Base-by-base conservation (phyloP, 2,888 invertebrate genomes). In the Troglohyphantes excavatus region DNA sequence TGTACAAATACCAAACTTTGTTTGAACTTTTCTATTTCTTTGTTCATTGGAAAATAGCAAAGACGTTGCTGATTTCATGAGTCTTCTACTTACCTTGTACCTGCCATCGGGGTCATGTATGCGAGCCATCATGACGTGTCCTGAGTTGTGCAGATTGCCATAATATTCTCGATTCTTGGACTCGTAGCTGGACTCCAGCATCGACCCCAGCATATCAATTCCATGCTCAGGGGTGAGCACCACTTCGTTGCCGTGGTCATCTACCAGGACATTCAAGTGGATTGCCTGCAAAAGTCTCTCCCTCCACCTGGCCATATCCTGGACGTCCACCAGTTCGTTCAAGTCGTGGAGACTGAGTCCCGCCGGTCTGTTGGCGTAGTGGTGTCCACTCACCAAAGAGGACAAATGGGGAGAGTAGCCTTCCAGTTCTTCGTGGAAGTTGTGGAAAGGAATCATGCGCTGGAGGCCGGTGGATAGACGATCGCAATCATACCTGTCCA, bases 141-240 rank as follows among this genome's bases (percentile, higher is more conserved):
- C 97, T 94, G 96, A 95, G 93, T 97, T 97, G 94, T 97, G 97
- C 46, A 97, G 92, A 93, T 96, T 96, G 0, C 97, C 97, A 83
- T 93, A 93, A 90, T 92, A 93, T 27, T 89, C 92, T 19, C 65
- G 90, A 73, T 92, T 91, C 33, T 70, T 73, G 33, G 96, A 95
- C 91, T 95, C 90, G 79, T 29, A 91, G 70, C 33, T 75, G 72
- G 86, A 82, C 29, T 97, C 97, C 93, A 97, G 94, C 92, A 97
- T 95, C 93, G 97, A 96, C 11, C 97, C 97, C 33, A 97, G 94
- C 11, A 95, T 94, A 92, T 97, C 96, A 92, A 97, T 96, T 13
- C 97, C 97, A 0, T 94, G 95, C 29, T 94, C 94, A 92, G 96
- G 96, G 68, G 95, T 95, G 23, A 97, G 93, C 0, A 93, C 93